Conservation (phyloP, 2,888 invertebrate species). For the Schizaphis graminum region DNA sequence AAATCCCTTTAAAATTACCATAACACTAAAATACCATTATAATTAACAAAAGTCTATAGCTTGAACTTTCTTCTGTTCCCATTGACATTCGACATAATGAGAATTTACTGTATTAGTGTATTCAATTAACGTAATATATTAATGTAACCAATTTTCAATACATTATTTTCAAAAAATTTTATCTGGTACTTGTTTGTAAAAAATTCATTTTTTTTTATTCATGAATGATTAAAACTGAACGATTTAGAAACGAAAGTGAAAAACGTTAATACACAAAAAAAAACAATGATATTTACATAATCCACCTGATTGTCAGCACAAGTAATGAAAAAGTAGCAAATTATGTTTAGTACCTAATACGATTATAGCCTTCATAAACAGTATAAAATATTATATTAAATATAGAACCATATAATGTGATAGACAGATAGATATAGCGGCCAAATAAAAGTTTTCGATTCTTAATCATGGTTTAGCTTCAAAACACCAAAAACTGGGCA, state of each 20-base stretch:
- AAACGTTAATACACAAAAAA: not conserved
- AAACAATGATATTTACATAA: not conserved
- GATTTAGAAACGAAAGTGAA: not conserved
- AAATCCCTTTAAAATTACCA: not conserved
- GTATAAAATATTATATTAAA: not conserved
- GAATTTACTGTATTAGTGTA: not conserved
- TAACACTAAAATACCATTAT: not conserved
- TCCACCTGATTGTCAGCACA: not conserved
- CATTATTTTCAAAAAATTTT: not conserved
- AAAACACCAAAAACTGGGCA: slow-evolving; percentile 44
- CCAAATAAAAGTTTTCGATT: not conserved
- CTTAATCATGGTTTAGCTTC: not conserved
- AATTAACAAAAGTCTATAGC: not conserved
- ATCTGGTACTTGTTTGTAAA: slow-evolving; percentile 52
- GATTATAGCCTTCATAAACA: not conserved
- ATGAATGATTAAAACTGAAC: not conserved
- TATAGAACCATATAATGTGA: not conserved
- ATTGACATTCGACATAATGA: not conserved
- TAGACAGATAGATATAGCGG: not conserved
- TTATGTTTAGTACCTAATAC: not conserved
- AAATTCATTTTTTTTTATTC: not conserved
- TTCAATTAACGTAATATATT: not conserved
- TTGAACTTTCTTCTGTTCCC: not conserved
- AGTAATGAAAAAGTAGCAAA: not conserved
- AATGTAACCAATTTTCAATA: not conserved